Conservation (phyloP, 2,113 vertebrate species). For the Brevimyrus niger region DNA sequence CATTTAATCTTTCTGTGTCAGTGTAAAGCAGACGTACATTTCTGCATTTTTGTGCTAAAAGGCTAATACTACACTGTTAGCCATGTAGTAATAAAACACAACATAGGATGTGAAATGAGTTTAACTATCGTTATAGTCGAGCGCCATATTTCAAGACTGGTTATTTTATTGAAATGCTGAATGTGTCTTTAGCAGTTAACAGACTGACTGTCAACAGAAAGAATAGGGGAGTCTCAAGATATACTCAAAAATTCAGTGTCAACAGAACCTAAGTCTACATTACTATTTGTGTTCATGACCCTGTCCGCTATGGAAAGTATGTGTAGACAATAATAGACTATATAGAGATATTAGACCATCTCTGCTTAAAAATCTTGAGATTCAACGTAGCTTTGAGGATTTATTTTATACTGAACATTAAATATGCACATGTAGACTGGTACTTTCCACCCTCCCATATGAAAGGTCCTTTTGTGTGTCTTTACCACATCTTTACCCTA, state of each 20-base stretch:
- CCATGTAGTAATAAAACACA: neutral
- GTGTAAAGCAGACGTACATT: neutral
- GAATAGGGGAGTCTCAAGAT: neutral
- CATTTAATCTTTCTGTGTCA: neutral
- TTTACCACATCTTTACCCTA: slow-evolving; percentile 14
- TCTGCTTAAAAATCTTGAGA: neutral
- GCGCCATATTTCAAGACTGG: neutral
- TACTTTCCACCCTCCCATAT: slow-evolving; percentile 31
- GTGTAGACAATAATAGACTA: neutral
- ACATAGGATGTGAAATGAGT: neutral
- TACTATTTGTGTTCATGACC: neutral
- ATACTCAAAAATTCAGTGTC: neutral
- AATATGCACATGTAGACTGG: slow-evolving; percentile 44
- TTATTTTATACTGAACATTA: slow-evolving; percentile 4
- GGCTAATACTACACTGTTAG: neutral
- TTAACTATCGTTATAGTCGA: neutral
- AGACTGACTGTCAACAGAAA: neutral
- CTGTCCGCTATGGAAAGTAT: neutral
- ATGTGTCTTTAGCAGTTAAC: neutral
- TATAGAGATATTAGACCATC: neutral
- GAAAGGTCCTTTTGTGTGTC: slow-evolving; percentile 19
- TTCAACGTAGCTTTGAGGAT: neutral
- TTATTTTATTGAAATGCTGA: neutral
- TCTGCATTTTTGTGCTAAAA: neutral
- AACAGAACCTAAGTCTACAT: neutral